Conservation (phyloP, 1,140 invertebrate species). For the Magallana ariakensis region DNA sequence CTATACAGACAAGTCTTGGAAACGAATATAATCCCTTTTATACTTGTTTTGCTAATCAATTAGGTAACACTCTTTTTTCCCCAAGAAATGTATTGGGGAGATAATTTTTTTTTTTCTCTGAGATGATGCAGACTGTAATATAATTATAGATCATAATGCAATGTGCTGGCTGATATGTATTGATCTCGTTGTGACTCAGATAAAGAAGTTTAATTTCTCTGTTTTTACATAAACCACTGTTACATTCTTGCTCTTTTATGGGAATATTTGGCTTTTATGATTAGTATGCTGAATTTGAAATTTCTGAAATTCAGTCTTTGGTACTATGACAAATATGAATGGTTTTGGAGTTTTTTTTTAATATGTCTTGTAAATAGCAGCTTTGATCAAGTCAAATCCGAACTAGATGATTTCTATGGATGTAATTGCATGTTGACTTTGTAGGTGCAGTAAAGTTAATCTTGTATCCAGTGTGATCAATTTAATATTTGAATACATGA, state of each 20-base stretch:
- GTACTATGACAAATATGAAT: no score
- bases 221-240: conserved; percentile 21
- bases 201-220: conserved; percentile 33
- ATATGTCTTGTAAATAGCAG: no score
- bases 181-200: conserved; percentile 16
- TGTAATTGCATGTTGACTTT: no score
- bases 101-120: not conserved
- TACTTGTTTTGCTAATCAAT: conserved; percentile 30
- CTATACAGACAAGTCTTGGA: conserved; percentile 2
- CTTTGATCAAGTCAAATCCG: no score
- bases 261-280: not conserved
- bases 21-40: not conserved
- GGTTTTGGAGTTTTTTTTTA: no score
- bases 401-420: no score
- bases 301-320: not conserved
- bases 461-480: no score
- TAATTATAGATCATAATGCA: conserved; percentile 4
- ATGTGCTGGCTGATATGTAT: conserved; percentile 1
- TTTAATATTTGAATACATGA: no score
- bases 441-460: no score
- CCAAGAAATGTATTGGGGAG: not conserved
- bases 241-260: conserved; percentile 21
- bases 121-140: conserved; percentile 15
- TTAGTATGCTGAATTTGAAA: conserved; percentile 3
- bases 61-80: conserved; percentile 4